phyloP scores from a whole-genome alignment of 2,888 invertebrate species.

The Pachycephus smyrnensis region DNA sequence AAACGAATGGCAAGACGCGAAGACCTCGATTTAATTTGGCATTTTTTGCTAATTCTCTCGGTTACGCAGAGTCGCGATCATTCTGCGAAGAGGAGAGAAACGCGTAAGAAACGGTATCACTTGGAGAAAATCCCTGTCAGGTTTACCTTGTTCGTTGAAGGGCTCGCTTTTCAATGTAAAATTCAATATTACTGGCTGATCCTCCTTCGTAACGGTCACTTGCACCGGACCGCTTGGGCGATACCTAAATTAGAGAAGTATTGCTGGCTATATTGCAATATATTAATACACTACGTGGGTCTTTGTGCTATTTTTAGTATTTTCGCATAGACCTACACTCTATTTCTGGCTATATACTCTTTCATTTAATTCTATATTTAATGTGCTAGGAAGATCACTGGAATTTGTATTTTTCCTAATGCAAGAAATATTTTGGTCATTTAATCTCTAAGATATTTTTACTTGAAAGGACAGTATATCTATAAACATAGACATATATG shows the following conservation, averaged over 20 bases:
- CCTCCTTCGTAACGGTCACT: conserved; percentile 61
- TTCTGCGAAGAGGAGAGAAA: conserved; percentile 48
- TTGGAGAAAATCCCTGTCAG: conserved; percentile 49
- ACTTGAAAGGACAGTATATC: neutral
- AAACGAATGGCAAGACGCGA: neutral
- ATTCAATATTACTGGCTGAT: conserved; percentile 65
- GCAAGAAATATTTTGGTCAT: neutral
- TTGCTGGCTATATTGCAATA: neutral
- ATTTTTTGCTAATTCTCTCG: conserved; percentile 32
- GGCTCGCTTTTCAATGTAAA: conserved; percentile 60
- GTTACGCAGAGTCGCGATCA: conserved; percentile 43
- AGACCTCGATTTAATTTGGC: neutral
- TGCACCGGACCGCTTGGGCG: conserved; percentile 66
- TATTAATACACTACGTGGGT: neutral
- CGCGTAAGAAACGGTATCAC: conserved; percentile 51
- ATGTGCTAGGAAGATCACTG: neutral
- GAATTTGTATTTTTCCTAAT: neutral
- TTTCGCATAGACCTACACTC: neutral
- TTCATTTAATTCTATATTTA: neutral
- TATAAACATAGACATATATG: neutral
- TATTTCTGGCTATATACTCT: neutral
- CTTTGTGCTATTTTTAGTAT: neutral
- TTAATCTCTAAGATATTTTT: neutral
- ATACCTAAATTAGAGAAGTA: conserved; percentile 66
- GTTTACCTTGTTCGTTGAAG: conserved; percentile 60